Evolutionary conservation across 1,140 invertebrate species (phyloP).

Genomic region (Caenorhabditis inopinata): DNA sequence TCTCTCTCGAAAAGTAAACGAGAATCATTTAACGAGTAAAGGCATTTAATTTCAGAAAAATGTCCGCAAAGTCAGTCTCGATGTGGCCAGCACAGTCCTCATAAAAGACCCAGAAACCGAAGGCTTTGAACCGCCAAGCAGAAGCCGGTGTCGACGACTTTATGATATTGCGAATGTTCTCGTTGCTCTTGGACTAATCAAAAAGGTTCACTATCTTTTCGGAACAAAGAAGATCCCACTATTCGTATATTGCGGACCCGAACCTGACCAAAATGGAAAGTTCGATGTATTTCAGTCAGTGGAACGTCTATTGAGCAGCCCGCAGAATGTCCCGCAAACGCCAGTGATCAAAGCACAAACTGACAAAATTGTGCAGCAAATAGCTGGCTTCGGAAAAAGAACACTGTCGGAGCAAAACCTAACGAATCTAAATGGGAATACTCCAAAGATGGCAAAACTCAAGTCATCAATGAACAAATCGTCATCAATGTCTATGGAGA

Average conservation of each 20-base stretch:
- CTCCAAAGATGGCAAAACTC: slow-evolving; percentile 29
- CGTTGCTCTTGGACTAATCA: slow-evolving; percentile 61
- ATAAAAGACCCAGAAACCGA: slow-evolving; percentile 64
- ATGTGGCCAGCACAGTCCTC: slow-evolving; percentile 62
- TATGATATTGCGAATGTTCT: slow-evolving; percentile 66
- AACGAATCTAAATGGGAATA: neutral
- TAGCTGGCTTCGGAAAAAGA: slow-evolving; percentile 27
- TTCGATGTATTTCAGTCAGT: slow-evolving; percentile 13
- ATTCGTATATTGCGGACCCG: slow-evolving; percentile 63
- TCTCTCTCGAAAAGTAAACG: neutral
- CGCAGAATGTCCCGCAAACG: slow-evolving; percentile 34
- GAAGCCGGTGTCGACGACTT: slow-evolving; percentile 61
- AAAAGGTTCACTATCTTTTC: slow-evolving; percentile 63
- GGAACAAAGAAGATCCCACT: slow-evolving; percentile 66
- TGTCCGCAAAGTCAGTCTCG: slow-evolving; percentile 58
- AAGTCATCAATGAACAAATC: neutral
- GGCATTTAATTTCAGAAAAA: slow-evolving; percentile 60
- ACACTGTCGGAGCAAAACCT: slow-evolving; percentile 37
- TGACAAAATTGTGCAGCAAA: slow-evolving; percentile 6
- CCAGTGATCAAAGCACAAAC: slow-evolving; percentile 33
- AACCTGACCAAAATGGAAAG: slow-evolving; percentile 49
- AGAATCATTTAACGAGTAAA: no score
- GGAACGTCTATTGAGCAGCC: neutral
- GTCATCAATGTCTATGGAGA: neutral
- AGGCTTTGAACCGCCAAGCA: slow-evolving; percentile 61